These are phyloP conservation scores for Leptosomus discolor DNA, from an alignment of 2,113 vertebrate species.

Conservation along the genomic window DNA sequence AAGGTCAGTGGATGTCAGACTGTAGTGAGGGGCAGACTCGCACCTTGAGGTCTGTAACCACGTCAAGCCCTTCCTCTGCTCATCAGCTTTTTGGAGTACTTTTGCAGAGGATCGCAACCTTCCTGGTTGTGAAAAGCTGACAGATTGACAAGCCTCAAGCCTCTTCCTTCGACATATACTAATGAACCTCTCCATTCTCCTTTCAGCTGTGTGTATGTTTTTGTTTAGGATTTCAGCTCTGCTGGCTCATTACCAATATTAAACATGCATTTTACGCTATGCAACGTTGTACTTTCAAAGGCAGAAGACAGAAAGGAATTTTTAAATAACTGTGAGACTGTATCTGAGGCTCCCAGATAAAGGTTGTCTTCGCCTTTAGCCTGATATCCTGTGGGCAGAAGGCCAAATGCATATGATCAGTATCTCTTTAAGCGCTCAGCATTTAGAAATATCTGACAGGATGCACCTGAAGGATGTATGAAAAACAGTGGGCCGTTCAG, in stretches of 20 bases:
- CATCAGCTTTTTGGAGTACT: neutral
- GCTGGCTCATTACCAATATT: neutral
- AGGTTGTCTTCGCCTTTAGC: neutral
- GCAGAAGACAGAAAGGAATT: neutral
- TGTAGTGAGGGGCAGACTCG: accelerated
- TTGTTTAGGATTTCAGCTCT: neutral
- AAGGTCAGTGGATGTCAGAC: neutral
- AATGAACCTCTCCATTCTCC: neutral
- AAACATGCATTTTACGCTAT: accelerated
- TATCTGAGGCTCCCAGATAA: neutral
- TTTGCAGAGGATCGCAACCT: neutral
- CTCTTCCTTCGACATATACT: neutral
- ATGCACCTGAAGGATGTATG: constrained; percentile 66
- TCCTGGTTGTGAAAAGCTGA: neutral
- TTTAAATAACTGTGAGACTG: neutral
- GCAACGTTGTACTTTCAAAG: neutral
- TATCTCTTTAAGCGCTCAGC: neutral
- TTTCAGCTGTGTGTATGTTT: neutral
- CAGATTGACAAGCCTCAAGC: neutral
- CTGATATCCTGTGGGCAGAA: constrained; percentile 37
- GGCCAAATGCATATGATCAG: neutral
- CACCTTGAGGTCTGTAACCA: neutral
- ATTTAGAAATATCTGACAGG: constrained; percentile 47
- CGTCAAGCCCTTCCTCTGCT: neutral
- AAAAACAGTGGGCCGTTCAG: neutral